Evolutionary conservation across 2,888 invertebrate species (phyloP).

Genomic region (Hermodice carunculata): DNA sequence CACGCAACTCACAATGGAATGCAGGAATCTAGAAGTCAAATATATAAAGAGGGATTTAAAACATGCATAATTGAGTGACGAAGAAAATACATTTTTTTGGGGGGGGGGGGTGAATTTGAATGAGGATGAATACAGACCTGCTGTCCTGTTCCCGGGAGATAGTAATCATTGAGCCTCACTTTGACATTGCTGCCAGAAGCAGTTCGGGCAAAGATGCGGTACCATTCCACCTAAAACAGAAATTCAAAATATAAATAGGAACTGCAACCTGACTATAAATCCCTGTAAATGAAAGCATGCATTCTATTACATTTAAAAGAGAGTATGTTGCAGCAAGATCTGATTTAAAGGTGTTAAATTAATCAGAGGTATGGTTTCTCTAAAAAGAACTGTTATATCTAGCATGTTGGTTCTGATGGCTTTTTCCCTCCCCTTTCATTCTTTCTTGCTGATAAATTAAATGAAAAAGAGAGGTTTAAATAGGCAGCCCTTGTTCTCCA

Average conservation of each 20-base stretch:
- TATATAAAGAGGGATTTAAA: neutral
- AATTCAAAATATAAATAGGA: neutral
- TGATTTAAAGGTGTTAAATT: too few species aligned
- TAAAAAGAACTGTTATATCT: too few species aligned
- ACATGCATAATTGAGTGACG: neutral
- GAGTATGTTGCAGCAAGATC: too few species aligned
- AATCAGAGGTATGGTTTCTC: too few species aligned
- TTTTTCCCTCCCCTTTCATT: too few species aligned
- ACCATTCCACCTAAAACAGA: conserved; percentile 63
- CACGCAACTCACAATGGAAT: conserved; percentile 57
- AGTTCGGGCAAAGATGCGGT: conserved; percentile 63
- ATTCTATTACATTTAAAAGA: too few species aligned
- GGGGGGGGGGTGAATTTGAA: neutral
- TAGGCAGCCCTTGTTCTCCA: too few species aligned
- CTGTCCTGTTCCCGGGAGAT: conserved; percentile 64
- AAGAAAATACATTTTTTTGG: neutral
- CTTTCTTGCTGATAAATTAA: too few species aligned
- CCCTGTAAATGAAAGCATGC: too few species aligned
- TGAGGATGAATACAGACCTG: conserved; percentile 46
- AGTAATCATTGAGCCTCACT: conserved; percentile 66
- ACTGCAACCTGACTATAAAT: too few species aligned
- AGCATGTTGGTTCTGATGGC: too few species aligned
- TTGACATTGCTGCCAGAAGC: conserved; percentile 64
- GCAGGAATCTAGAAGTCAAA: conserved; percentile 58
- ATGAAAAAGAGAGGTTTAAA: too few species aligned